Percentiles rank a stretch among this genome's conserved stretches.
Evolutionary conservation across 2,113 vertebrate genomes (phyloP).

Genomic region (Ochotona curzoniae): DNA sequence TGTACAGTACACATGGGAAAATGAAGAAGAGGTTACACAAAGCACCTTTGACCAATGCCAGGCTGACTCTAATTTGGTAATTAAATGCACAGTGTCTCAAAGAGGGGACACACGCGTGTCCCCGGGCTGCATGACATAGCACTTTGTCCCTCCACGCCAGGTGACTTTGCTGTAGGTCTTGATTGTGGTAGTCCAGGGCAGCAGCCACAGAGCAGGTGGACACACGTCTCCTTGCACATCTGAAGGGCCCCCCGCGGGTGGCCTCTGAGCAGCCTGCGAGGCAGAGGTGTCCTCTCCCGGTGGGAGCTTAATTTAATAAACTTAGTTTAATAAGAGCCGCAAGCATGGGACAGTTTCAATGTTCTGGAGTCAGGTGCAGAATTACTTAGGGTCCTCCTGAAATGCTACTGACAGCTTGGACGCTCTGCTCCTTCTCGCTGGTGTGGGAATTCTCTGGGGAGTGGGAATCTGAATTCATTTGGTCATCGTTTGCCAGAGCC

Average conservation of each 20-base stretch:
- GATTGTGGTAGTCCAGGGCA: fast-evolving
- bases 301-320: too few relatives aligned
- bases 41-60: background rate
- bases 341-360: background rate
- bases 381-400: background rate
- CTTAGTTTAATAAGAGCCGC: background rate
- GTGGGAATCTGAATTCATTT: slow-evolving; percentile 77
- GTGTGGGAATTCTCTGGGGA: slow-evolving; percentile 68
- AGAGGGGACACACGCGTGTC: fast-evolving
- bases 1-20: background rate
- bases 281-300: background rate
- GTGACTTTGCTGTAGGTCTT: fast-evolving
- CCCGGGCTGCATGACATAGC: fast-evolving
- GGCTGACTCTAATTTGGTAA: background rate
- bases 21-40: background rate
- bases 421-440: background rate
- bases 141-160: fast-evolving
- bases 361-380: background rate
- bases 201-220: background rate
- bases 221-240: background rate
- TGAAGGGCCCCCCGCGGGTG: too few relatives aligned
- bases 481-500: slow-evolving; percentile 72
- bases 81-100: background rate
- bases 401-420: slow-evolving; percentile 10
- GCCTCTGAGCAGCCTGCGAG: background rate